phyloP scores from a whole-genome alignment of 2,888 invertebrate genomes.

The Troides oblongomaculatus region DNA sequence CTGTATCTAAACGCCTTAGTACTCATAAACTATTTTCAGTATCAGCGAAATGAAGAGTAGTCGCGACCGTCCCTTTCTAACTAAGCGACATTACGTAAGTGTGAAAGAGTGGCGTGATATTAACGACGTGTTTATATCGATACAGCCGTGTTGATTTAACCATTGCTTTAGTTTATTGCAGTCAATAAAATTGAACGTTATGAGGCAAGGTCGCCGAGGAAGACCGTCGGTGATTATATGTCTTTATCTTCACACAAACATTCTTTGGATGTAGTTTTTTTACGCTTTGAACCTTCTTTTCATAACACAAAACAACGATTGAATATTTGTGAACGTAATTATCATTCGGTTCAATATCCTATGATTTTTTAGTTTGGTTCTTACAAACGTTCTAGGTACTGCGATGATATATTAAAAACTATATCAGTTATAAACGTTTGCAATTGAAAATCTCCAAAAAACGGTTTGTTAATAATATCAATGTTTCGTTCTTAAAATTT shows the following conservation, averaged over 20 bases:
- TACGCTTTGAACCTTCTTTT: constrained; percentile 8
- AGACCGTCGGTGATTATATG: constrained; percentile 72
- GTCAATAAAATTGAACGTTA: constrained; percentile 80
- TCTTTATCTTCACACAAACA: constrained; percentile 61
- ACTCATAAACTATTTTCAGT: constrained; percentile 78
- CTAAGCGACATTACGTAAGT: constrained; percentile 33
- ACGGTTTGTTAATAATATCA: no score
- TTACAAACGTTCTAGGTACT: no score
- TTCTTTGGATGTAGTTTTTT: constrained; percentile 18
- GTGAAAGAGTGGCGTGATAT: constrained; percentile 56
- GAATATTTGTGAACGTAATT: neutral
- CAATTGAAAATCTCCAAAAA: no score
- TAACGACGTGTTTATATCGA: constrained; percentile 77
- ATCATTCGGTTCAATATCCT: no score
- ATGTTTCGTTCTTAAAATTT: no score
- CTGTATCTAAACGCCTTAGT: constrained; percentile 45
- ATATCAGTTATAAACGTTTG: no score
- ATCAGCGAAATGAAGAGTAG: constrained; percentile 67
- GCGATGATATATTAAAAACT: no score
- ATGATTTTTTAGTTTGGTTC: no score
- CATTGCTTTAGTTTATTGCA: constrained; percentile 79
- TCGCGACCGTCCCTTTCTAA: constrained; percentile 48
- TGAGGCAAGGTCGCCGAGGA: constrained; percentile 78
- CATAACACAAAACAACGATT: neutral
- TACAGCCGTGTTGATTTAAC: constrained; percentile 77